phyloP scores from a whole-genome alignment of 2,113 vertebrate genomes.

The Neolamprologus tretocephalus region DNA sequence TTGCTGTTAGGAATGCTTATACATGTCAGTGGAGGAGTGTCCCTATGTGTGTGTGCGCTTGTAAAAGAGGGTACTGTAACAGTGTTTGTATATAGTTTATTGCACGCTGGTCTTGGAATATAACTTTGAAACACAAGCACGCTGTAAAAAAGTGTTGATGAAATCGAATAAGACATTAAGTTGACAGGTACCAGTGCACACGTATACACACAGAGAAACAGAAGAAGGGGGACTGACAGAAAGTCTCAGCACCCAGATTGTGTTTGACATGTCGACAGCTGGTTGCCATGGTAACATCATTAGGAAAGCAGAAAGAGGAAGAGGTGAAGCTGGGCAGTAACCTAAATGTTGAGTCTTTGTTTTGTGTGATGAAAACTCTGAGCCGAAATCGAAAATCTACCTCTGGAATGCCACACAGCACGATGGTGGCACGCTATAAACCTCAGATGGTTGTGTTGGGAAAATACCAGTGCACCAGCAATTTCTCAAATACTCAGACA shows the following conservation, averaged over 20 bases:
- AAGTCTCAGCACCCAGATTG: neutral
- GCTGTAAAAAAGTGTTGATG: neutral
- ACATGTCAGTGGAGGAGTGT: neutral
- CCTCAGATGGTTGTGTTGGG: neutral
- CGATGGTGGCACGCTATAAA: neutral
- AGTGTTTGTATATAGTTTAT: neutral
- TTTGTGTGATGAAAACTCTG: neutral
- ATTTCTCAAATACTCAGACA: neutral
- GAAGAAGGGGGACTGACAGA: constrained; percentile 3
- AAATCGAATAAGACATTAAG: neutral
- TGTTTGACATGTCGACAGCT: neutral
- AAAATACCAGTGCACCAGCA: neutral
- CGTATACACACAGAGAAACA: neutral
- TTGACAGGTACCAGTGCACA: neutral
- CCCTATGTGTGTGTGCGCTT: neutral
- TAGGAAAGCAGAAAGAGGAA: neutral
- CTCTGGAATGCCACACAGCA: neutral
- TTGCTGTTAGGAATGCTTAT: neutral
- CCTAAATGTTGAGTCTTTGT: neutral
- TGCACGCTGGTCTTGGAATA: neutral
- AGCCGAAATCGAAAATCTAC: neutral
- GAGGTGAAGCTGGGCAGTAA: neutral
- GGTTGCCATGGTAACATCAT: neutral
- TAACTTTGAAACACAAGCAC: neutral
- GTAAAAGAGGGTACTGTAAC: neutral